Evolutionary conservation across 2,888 invertebrate genomes (phyloP).

Genomic region (Lithophane semibrunnea): DNA sequence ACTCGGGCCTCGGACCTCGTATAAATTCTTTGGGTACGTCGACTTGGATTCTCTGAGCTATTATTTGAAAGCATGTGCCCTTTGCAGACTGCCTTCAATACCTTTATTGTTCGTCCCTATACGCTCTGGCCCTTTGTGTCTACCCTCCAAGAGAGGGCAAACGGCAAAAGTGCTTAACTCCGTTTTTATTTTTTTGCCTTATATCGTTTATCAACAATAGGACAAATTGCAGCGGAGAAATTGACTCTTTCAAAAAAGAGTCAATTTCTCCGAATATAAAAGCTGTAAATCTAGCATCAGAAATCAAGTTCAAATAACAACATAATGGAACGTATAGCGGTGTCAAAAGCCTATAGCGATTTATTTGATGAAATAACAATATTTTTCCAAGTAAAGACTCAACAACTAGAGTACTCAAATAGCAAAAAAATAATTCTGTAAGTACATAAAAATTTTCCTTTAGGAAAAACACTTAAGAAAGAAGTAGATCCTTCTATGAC

Average conservation of each 20-base stretch:
- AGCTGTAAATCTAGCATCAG: not conserved
- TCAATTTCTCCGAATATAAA: slow-evolving; percentile 8
- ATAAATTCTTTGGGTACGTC: slow-evolving; percentile 77
- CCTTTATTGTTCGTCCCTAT: slow-evolving; percentile 78
- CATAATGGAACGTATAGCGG: not conserved
- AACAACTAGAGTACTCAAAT: not conserved
- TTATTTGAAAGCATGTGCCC: slow-evolving; percentile 83
- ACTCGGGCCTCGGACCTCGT: slow-evolving; percentile 70
- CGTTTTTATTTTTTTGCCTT: slow-evolving; percentile 53
- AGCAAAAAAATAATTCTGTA: not conserved
- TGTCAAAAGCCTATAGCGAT: not conserved
- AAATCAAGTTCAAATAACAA: not conserved
- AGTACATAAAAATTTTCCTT: not conserved
- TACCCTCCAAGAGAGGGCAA: slow-evolving; percentile 67
- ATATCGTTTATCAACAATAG: slow-evolving; percentile 37
- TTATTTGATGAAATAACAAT: slow-evolving; percentile 13
- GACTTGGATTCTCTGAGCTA: slow-evolving; percentile 78
- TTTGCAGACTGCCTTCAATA: slow-evolving; percentile 79
- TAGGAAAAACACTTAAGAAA: slow-evolving; percentile 6
- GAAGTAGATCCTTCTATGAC: slow-evolving; percentile 15
- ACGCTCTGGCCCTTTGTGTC: slow-evolving; percentile 75
- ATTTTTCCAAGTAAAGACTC: not conserved
- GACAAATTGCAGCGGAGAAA: slow-evolving; percentile 23
- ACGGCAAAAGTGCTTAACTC: slow-evolving; percentile 62
- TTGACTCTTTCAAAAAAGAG: too few species aligned